Percentiles rank a stretch among this genome's conserved stretches.
Evolutionary conservation across 2,113 vertebrate genomes (phyloP).

Genomic region (Myrmophylax atrothorax): DNA sequence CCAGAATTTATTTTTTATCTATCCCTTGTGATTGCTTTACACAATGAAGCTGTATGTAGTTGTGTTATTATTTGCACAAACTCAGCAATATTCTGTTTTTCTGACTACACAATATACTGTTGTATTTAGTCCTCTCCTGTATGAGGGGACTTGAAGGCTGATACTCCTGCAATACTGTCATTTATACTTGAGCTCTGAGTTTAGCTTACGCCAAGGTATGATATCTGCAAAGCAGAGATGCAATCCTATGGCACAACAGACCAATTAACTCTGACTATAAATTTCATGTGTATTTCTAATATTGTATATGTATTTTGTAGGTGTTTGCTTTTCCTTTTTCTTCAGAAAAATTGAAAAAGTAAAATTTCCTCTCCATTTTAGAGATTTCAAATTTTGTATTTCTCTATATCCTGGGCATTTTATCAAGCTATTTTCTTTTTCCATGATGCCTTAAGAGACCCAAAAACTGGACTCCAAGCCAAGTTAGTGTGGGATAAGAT

Average conservation of each 20-base stretch:
- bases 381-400: conserved; percentile 32
- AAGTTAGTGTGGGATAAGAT: too few species aligned
- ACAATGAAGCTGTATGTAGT: neutral
- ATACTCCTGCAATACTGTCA: neutral
- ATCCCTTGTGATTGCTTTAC: neutral
- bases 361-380: neutral
- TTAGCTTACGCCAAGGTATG: neutral
- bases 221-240: neutral
- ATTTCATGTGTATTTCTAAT: neutral
- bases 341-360: neutral
- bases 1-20: neutral
- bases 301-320: neutral
- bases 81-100: neutral
- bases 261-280: neutral
- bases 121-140: neutral
- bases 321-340: neutral
- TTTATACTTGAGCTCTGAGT: neutral
- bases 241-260: neutral
- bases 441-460: neutral
- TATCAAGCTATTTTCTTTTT: conserved; percentile 53
- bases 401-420: conserved; percentile 13
- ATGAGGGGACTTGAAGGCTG: neutral
- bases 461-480: too few species aligned
- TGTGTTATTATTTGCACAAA: neutral
- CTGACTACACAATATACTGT: neutral